phyloP scores from a whole-genome alignment of 2,113 vertebrate genomes.

The Dipodomys merriami region DNA sequence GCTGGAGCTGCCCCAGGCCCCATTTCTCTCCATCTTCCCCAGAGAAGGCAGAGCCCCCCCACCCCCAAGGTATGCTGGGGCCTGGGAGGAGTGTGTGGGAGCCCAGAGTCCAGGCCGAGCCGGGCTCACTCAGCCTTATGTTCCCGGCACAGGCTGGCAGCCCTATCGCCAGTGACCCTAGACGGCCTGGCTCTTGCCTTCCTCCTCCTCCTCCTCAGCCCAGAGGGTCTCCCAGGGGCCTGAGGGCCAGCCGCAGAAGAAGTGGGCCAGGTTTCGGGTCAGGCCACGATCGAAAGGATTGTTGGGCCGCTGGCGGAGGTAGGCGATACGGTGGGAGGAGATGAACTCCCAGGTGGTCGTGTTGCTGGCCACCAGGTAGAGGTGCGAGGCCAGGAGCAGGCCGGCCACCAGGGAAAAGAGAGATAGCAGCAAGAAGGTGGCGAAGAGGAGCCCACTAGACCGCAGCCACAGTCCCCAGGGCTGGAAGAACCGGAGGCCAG shows the following conservation, averaged over 20 bases:
- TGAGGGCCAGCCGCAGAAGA: slow-evolving; percentile 91
- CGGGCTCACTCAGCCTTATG: too few relatives aligned
- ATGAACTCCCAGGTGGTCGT: slow-evolving; percentile 99
- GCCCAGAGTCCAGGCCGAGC: background rate
- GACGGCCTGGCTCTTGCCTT: slow-evolving; percentile 51
- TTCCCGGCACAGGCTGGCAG: too few relatives aligned
- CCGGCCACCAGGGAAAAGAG: slow-evolving; percentile 87
- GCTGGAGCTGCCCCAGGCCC: background rate
- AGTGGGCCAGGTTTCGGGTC: slow-evolving; percentile 93
- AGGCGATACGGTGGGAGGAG: slow-evolving; percentile 94
- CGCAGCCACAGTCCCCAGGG: slow-evolving; percentile 91
- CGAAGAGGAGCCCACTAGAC: slow-evolving; percentile 88
- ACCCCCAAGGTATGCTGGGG: background rate
- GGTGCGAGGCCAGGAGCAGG: slow-evolving; percentile 92
- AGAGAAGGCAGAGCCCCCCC: background rate
- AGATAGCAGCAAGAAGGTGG: slow-evolving; percentile 85
- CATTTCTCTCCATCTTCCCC: background rate
- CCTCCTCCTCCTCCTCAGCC: slow-evolving; percentile 86
- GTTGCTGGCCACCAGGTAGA: slow-evolving; percentile 95
- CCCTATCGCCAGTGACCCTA: background rate
- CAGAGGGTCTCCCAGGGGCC: slow-evolving; percentile 94
- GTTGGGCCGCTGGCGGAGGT: slow-evolving; percentile 91
- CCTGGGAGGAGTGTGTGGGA: background rate
- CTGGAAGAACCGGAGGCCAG: slow-evolving; percentile 88
- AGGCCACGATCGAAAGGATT: slow-evolving; percentile 95